phyloP scores from a whole-genome alignment of 2,888 invertebrate genomes.

The Belgica antarctica region DNA sequence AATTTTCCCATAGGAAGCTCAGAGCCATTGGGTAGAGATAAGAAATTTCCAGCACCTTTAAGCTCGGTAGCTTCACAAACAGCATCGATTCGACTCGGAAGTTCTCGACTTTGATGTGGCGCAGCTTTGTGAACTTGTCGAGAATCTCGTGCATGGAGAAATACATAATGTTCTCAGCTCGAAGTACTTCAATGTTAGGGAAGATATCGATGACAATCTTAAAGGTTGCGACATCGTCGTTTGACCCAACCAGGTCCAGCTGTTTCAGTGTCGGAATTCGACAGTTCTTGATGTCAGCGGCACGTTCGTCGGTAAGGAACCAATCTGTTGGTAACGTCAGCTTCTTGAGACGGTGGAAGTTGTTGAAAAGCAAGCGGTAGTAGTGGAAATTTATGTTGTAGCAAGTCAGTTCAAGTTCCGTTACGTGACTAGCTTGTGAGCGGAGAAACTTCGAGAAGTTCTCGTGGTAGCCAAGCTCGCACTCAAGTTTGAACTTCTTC shows the following conservation, averaged over 20 bases:
- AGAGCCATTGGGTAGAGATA: conserved; percentile 31
- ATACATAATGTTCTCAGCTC: conserved; percentile 21
- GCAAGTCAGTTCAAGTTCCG: conserved; percentile 10
- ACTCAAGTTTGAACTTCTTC: conserved; percentile 20
- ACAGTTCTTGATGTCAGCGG: conserved; percentile 8
- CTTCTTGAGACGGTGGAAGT: background rate
- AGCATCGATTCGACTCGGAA: conserved; percentile 28
- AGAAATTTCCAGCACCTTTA: conserved; percentile 14
- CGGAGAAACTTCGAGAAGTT: conserved; percentile 30
- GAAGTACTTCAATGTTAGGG: conserved; percentile 27
- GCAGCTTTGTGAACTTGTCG: conserved; percentile 16
- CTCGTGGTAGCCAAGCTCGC: conserved; percentile 22
- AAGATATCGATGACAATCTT: conserved; percentile 28
- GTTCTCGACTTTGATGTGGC: conserved; percentile 7
- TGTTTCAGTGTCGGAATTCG: conserved; percentile 10
- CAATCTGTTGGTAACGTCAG: conserved; percentile 14
- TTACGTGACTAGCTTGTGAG: background rate
- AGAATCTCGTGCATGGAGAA: background rate
- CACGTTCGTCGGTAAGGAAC: conserved; percentile 23
- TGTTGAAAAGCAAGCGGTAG: conserved; percentile 21
- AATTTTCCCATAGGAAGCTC: conserved; percentile 25
- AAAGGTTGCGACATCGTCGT: conserved; percentile 23
- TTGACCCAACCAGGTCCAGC: conserved; percentile 24
- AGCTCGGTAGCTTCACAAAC: conserved; percentile 1
- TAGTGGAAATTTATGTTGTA: conserved; percentile 36